Evolutionary conservation across 2,113 vertebrate genomes (phyloP).

Genomic region (Romanogobio albipinnatus): DNA sequence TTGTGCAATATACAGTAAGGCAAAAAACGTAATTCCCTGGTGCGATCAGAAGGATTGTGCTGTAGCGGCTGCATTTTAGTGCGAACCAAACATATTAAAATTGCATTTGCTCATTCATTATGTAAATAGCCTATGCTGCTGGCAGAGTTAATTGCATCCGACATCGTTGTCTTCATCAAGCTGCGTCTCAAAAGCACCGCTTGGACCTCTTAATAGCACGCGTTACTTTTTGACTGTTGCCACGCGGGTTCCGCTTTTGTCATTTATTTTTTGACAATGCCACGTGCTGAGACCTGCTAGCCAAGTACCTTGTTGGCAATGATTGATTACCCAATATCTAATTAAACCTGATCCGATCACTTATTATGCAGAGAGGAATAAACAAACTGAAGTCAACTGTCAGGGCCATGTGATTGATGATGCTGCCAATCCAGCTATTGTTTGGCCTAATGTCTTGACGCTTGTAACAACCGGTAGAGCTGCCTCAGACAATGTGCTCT

Average conservation of each 20-base stretch:
- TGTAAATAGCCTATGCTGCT: constrained; percentile 70
- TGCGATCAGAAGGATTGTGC: constrained; percentile 43
- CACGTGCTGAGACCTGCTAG: constrained; percentile 73
- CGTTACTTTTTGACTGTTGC: constrained; percentile 25
- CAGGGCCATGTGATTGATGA: constrained; percentile 96
- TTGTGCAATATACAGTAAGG: background rate
- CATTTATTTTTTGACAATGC: constrained; percentile 70
- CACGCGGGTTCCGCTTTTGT: constrained; percentile 66
- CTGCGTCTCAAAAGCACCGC: constrained; percentile 8
- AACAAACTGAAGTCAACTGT: constrained; percentile 99
- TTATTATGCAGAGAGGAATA: constrained; percentile 99
- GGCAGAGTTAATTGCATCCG: constrained; percentile 68
- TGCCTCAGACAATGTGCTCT: constrained; percentile 88
- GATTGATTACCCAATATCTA: constrained; percentile 99
- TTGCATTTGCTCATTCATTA: constrained; percentile 76
- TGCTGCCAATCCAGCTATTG: constrained; percentile 92
- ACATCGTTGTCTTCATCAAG: constrained; percentile 59
- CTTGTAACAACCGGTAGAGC: constrained; percentile 98
- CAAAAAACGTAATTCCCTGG: background rate
- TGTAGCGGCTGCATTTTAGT: constrained; percentile 64
- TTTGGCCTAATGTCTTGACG: constrained; percentile 93
- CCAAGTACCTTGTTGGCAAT: constrained; percentile 98
- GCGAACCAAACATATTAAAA: constrained; percentile 72
- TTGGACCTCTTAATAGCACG: constrained; percentile 32
- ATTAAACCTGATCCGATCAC: constrained; percentile 99